Evolutionary conservation across 1,140 invertebrate species (phyloP), one percentile per base, ranked within the genome.

Genomic region (Brachionus sp.): DNA sequence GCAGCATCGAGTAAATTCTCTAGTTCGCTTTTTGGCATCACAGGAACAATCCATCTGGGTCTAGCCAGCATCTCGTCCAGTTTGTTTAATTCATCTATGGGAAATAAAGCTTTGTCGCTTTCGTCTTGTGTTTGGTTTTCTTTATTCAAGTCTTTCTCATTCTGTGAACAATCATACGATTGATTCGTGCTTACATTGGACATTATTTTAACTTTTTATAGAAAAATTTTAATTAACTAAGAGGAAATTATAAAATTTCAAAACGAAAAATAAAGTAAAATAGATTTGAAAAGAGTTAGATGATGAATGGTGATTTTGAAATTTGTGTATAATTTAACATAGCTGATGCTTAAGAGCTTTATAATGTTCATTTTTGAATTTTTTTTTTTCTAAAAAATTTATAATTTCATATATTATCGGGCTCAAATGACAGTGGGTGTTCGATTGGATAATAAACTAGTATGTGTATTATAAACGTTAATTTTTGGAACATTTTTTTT

Each of bases 21-120:
- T 86, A 98, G 90, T 89, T 98, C 95, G 90, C 96, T 95, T 86
- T 96, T 95, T 5, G 96, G 95, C 86, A 98, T 90, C 44, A 98
- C 96, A 53, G 96, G 96, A 23, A 98, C 95, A 75, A 98, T 95
- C 96, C 96, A 98, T 86, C 95, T 91, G 84, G 95, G 93, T 53
- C 89, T 85, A 85, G 90, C 90, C 87, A 98, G 96, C 92, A 98
- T 98, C 89, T 97, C 95, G 90, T 82, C 80, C 19, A 82, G 35
- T 29, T 39, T 37, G n/a, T 66, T 19, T 50, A 82, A 68, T 23
- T 82, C 80, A 25, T 82, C 57, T 13, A 68, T 9, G 3, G 80
- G 80, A 70, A 82, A 82, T 16, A 23, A 10, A 23, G 25, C 12
- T 53, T 44, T 35, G 19, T 50, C 25, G 29, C 7, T 19, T 33